These are phyloP conservation scores for Sebastes minor DNA, from an alignment of 2,797 vertebrate genomes.

Conservation along the genomic window DNA sequence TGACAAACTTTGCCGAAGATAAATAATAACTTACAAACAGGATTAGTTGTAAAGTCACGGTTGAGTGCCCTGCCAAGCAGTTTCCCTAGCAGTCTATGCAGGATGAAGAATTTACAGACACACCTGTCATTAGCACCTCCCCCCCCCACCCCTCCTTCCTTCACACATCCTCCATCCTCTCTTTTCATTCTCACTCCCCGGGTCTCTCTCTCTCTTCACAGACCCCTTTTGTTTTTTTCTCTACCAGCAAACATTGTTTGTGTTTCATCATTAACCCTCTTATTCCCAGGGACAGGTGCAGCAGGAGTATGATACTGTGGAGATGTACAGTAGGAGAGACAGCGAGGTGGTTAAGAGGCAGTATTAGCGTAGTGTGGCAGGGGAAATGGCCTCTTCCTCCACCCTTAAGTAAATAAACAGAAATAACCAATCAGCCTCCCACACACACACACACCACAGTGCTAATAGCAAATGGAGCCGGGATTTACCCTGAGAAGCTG, in stretches of 20 bases:
- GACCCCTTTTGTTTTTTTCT: conserved; percentile 42
- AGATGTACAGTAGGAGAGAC: conserved; percentile 39
- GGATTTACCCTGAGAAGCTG: conserved; percentile 31
- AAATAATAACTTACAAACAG: conserved; percentile 99
- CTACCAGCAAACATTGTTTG: conserved; percentile 67
- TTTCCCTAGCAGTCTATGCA: conserved; percentile 90
- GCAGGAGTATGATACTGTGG: conserved; percentile 43
- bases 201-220: conserved; percentile 42
- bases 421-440: conserved; percentile 65
- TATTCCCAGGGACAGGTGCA: conserved; percentile 58
- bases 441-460: not conserved
- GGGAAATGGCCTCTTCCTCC: conserved; percentile 66
- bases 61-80: conserved; percentile 90
- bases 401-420: conserved; percentile 76
- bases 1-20: conserved; percentile 99
- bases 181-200: conserved; percentile 52
- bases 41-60: conserved; percentile 99
- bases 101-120: conserved; percentile 94
- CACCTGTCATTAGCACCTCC: conserved; percentile 88
- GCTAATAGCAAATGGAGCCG: conserved; percentile 52
- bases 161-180: conserved; percentile 34
- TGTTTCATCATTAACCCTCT: conserved; percentile 75
- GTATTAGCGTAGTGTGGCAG: conserved; percentile 43
- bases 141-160: not conserved
- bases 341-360: conserved; percentile 55